Evolutionary conservation across 2,113 vertebrate species (phyloP).

Genomic region (Varanus salvator): DNA sequence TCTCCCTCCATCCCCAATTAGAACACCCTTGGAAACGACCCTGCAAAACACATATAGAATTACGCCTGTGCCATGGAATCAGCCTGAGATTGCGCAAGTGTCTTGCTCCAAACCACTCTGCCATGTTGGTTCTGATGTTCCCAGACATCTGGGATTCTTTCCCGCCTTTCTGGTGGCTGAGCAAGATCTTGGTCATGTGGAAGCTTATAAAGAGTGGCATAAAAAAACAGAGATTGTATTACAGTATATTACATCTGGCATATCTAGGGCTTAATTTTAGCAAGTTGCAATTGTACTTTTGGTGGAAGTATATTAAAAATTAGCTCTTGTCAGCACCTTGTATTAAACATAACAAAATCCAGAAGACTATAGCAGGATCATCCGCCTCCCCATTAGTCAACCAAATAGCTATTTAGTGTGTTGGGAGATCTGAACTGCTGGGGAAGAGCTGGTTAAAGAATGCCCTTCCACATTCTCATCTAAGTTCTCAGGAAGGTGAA

Average conservation of each 20-base stretch:
- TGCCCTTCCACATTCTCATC: too few species aligned
- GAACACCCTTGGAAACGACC: not conserved
- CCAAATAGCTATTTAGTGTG: too few species aligned
- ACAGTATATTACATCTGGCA: slow-evolving; percentile 61
- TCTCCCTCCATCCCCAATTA: not conserved
- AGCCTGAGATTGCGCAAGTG: not conserved
- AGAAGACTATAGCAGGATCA: slow-evolving; percentile 34
- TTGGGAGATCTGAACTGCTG: too few species aligned
- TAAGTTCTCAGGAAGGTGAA: too few species aligned
- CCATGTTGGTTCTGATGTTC: not conserved
- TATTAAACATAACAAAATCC: slow-evolving; percentile 77
- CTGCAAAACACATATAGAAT: fast-evolving
- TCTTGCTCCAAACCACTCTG: not conserved
- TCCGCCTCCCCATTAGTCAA: too few species aligned
- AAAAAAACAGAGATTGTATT: slow-evolving; percentile 69
- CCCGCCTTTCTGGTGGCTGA: slow-evolving; percentile 22
- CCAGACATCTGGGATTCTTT: slow-evolving; percentile 15
- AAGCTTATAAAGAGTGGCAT: slow-evolving; percentile 60
- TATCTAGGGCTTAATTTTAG: slow-evolving; percentile 72
- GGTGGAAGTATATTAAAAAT: slow-evolving; percentile 74
- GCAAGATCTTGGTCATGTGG: slow-evolving; percentile 24
- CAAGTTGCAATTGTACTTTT: slow-evolving; percentile 77
- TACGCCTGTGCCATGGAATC: not conserved
- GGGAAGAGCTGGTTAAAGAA: too few species aligned
- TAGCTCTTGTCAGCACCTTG: slow-evolving; percentile 68